These are phyloP conservation scores for Phytoseiulus persimilis DNA, from an alignment of 2,888 invertebrate species.

Conservation along the genomic window DNA sequence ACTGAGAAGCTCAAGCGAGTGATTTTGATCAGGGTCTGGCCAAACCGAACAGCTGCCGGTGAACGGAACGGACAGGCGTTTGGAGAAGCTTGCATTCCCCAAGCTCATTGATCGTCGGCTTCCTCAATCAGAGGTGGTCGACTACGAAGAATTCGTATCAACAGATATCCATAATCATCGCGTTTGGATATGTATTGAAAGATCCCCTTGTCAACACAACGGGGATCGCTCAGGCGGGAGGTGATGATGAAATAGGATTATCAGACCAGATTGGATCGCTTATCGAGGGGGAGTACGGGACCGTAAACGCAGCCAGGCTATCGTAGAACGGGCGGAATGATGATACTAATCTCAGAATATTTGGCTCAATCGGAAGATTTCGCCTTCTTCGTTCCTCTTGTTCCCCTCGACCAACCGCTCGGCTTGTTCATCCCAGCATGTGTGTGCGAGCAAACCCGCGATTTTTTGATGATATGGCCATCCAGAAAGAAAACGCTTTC, in stretches of 20 bases:
- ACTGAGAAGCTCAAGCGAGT: not conserved
- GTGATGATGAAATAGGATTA: too few species aligned
- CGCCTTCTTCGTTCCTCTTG: not conserved
- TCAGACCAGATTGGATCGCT: too few species aligned
- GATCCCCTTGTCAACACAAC: too few species aligned
- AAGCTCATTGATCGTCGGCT: too few species aligned
- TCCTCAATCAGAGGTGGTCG: too few species aligned
- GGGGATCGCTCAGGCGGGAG: too few species aligned
- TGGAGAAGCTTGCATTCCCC: too few species aligned
- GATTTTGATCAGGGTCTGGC: not conserved
- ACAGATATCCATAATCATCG: too few species aligned
- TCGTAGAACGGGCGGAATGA: not conserved
- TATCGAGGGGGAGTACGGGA: not conserved
- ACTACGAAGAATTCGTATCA: too few species aligned
- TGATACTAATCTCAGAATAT: not conserved
- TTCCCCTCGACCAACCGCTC: not conserved
- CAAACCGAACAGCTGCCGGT: not conserved
- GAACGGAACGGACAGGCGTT: not conserved
- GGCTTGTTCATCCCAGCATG: not conserved
- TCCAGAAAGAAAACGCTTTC: not conserved
- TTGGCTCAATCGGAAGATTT: not conserved
- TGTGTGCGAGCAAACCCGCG: not conserved
- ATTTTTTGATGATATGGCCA: slow-evolving; percentile 5
- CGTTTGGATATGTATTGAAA: too few species aligned
- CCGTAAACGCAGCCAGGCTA: not conserved